Base-by-base conservation (phyloP, 1,140 invertebrate species). In the Drosophila malerkotliana region DNA sequence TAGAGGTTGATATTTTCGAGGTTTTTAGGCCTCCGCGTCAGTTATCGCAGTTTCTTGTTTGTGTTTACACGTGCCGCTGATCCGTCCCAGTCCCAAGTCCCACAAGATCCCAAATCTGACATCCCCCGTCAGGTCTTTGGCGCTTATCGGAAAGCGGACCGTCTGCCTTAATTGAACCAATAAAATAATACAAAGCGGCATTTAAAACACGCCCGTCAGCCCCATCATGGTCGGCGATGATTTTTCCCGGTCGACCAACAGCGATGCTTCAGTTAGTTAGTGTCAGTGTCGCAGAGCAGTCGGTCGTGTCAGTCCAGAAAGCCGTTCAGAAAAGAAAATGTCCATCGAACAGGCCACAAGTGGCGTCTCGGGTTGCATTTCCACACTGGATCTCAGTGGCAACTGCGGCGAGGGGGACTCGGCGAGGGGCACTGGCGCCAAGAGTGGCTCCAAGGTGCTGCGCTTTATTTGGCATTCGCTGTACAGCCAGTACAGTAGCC, bases 141-240 rank as follows among this genome's bases (percentile, higher is more conserved):
- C 28, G 67, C 73, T 87, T 87, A 87, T 87, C 83, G 63, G 49
- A 58, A 59, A 15, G 71, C 66, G 41, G 1, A 58, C 66, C 39
- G 63, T 77, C 64, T 49, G 74, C 75, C 72, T 77, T 83, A 88
- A 88, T 88, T 88, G 84, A 73, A 49, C 76, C 83, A 88, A 88
- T 88, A 88, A 88, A 88, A 66, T 83, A 88, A 79, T 71, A 88
- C 79, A 88, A 88, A 88, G 79, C 67, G 83, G 72, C 69, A 68
- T 87, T 88, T 87, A 77, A 88, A 79, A 79, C 66, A 21, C 44
- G 4, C 54, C 59, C 66, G 34, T 12, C 64, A 61, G 57, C 63
- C 60, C 62, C 66, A 41, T 59, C 62, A 39, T 60, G 44, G 72
- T 54, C 21, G 66, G 58, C 61, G 81, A 67, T 72, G 81, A 85